Percentiles rank a stretch among this genome's conserved stretches.
phyloP scores from a whole-genome alignment of 2,888 invertebrate genomes.

The Trichopoda pennipes region DNA sequence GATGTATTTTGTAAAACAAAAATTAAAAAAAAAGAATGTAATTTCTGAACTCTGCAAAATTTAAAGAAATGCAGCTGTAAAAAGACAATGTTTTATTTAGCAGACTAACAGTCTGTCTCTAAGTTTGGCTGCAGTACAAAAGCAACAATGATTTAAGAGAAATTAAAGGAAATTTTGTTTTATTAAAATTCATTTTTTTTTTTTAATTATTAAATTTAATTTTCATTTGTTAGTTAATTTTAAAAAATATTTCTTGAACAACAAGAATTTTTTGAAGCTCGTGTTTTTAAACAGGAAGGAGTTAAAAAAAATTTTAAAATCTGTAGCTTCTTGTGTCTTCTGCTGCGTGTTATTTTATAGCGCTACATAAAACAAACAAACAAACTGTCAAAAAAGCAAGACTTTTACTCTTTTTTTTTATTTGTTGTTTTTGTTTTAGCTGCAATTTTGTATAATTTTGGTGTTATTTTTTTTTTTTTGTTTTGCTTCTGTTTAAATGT shows the following conservation, averaged over 20 bases:
- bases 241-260: neutral
- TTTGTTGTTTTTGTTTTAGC: slow-evolving; percentile 16
- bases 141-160: slow-evolving; percentile 6
- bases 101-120: slow-evolving; percentile 40
- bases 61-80: slow-evolving; percentile 38
- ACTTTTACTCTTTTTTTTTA: neutral
- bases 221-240: neutral
- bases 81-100: neutral
- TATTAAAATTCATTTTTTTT: neutral
- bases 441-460: slow-evolving; percentile 33
- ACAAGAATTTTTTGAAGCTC: neutral
- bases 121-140: slow-evolving; percentile 43
- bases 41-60: slow-evolving; percentile 29
- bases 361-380: slow-evolving; percentile 33
- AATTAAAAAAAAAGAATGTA: neutral
- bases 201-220: neutral
- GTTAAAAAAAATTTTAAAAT: neutral
- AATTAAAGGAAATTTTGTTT: neutral
- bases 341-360: neutral
- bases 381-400: slow-evolving; percentile 40
- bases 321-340: neutral
- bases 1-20: slow-evolving; percentile 73
- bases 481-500: slow-evolving; percentile 36
- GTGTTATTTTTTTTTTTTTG: no score
- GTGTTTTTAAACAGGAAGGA: slow-evolving; percentile 22